These are phyloP conservation scores for Malurus splendens DNA, from an alignment of 2,797 vertebrate species.

Conservation along the genomic window DNA sequence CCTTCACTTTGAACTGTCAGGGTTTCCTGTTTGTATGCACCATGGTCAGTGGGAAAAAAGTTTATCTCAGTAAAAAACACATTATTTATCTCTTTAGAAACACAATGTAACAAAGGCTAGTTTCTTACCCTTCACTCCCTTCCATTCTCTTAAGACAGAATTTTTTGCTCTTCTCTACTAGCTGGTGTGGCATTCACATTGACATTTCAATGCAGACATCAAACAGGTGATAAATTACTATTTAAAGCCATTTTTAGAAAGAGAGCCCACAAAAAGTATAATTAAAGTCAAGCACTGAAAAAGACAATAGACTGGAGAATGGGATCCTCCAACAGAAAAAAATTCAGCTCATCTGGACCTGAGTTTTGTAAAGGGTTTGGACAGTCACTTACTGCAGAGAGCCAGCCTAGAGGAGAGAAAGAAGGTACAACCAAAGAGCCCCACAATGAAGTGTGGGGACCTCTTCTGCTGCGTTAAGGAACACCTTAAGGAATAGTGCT, in stretches of 20 bases:
- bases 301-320: neutral
- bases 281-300: neutral
- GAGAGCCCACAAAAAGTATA: neutral
- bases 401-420: neutral
- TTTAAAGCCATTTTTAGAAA: neutral
- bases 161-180: neutral
- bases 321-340: neutral
- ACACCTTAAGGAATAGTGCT: neutral
- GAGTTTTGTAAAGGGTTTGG: neutral
- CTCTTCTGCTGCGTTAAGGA: neutral
- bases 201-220: neutral
- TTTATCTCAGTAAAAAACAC: neutral
- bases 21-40: conserved; percentile 46
- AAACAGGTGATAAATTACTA: neutral
- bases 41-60: neutral
- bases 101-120: neutral
- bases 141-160: neutral
- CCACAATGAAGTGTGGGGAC: neutral
- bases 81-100: neutral
- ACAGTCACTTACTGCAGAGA: neutral
- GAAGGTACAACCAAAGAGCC: neutral
- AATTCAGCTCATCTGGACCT: neutral
- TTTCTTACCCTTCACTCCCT: neutral
- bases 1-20: conserved; percentile 15
- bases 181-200: neutral